Evolutionary conservation across 2,888 invertebrate genomes (phyloP), one percentile per base, ranked within the genome.

Genomic region (Agrilus biguttatus): DNA sequence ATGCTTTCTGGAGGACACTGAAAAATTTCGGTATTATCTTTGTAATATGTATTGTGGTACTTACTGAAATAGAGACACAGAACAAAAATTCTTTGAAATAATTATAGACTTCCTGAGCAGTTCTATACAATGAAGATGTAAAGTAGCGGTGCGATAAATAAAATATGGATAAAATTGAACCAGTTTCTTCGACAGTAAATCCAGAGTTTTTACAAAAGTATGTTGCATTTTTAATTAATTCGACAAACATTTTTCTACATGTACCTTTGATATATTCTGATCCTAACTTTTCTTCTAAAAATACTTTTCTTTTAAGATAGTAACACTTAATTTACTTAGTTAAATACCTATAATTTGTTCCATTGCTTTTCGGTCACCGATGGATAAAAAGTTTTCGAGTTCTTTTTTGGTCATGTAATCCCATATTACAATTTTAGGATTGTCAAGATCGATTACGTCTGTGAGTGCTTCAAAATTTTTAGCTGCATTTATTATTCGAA

Each of bases 111-210:
- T 63, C 63, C 48, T 65, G 63, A 5, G 63, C 54, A 8, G 58
- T 53, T 17, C 56, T 51, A 21, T 51, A 47, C 39, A 56, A 50
- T 14, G 55, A 50, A 43, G 56, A 57, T 5, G 57, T 58, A 43
- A 65, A 60, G 47, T 57, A 61, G 32, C 54, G 43, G 44, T 66
- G 66, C 1, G 64, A 61, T 43, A 61, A 47, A 49, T 62, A 64
- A 46, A 63, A 62, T 39, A 61, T 59, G 1, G 63, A 61, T 21
- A 66, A 49, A n/a, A 63, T 40, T 2, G 61, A 53, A 33, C 60
- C 62, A 32, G 53, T 51, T 55, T 65, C 61, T 40, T 55, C 51
- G 12, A 55, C 17, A 40, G 48, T 52, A 44, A 59, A 61, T 13
- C 50, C 44, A 3, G 48, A 45, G 40, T 48, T 51, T 45, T 54